Conservation (phyloP, 2,113 vertebrate species). For the Perognathus longimembris region DNA sequence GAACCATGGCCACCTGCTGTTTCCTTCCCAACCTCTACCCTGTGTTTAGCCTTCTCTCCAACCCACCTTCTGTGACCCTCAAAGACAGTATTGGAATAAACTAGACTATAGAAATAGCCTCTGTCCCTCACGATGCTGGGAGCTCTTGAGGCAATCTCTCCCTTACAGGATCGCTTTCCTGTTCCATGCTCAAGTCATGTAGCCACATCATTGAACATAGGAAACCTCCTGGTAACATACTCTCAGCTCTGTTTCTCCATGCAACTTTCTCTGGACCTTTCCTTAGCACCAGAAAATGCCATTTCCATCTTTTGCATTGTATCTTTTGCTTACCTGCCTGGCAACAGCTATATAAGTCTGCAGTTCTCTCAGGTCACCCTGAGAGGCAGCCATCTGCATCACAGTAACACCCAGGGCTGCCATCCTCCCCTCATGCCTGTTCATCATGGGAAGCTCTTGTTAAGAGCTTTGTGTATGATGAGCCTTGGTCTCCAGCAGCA, state of each 20-base stretch:
- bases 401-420: background rate
- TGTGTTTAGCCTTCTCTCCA: background rate
- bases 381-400: background rate
- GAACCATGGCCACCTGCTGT: background rate
- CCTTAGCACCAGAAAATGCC: background rate
- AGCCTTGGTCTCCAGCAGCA: background rate
- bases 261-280: background rate
- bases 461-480: no score
- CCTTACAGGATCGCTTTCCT: no score
- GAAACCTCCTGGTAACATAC: background rate
- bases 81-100: background rate
- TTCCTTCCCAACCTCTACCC: background rate
- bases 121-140: fast-evolving
- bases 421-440: background rate
- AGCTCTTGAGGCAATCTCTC: background rate
- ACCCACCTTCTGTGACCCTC: background rate
- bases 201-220: fast-evolving
- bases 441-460: background rate
- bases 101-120: background rate
- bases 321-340: background rate
- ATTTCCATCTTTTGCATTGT: background rate
- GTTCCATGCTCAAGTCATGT: fast-evolving
- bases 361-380: no score
- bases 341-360: background rate
- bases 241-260: background rate